A percentile compares a stretch with the other conserved stretches of the same genome.
Evolutionary conservation across 2,888 invertebrate genomes (phyloP).

Genomic region (Heliconius charithonia): DNA sequence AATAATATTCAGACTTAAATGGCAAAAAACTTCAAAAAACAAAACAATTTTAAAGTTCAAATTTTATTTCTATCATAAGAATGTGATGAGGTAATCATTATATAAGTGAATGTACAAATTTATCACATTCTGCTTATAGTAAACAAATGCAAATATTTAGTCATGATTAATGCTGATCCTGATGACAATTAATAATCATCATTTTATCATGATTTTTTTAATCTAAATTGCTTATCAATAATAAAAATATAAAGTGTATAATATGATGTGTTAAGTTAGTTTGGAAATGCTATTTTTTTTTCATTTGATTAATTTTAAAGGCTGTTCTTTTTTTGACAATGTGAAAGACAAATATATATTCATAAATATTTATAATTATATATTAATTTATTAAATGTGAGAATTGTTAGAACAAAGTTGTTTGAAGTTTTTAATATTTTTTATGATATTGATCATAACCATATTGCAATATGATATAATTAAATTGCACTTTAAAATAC

Average conservation of each 20-base stretch:
- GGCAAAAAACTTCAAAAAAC: not conserved
- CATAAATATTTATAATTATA: not conserved
- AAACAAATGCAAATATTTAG: not conserved
- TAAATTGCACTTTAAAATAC: not conserved
- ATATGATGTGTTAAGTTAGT: not conserved
- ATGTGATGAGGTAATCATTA: not conserved
- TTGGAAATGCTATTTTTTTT: not conserved
- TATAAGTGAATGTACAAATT: slow-evolving; percentile 6
- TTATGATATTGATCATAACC: too few relatives aligned
- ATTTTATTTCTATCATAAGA: not conserved
- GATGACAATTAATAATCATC: not conserved
- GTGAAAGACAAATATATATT: not conserved
- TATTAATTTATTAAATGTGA: not conserved
- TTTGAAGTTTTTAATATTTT: too few relatives aligned
- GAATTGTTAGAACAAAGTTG: not conserved
- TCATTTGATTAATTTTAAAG: not conserved
- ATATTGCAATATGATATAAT: too few relatives aligned
- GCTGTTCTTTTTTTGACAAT: not conserved
- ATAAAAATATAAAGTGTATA: not conserved
- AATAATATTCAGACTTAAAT: slow-evolving; percentile 4
- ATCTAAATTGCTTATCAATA: not conserved
- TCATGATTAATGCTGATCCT: not conserved
- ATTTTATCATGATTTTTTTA: slow-evolving; percentile 2
- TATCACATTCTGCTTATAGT: not conserved
- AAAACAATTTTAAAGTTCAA: not conserved